Percentiles rank a stretch among this genome's conserved stretches.
phyloP scores from a whole-genome alignment of 2,888 invertebrate genomes.

The Oxystoma pomonae region DNA sequence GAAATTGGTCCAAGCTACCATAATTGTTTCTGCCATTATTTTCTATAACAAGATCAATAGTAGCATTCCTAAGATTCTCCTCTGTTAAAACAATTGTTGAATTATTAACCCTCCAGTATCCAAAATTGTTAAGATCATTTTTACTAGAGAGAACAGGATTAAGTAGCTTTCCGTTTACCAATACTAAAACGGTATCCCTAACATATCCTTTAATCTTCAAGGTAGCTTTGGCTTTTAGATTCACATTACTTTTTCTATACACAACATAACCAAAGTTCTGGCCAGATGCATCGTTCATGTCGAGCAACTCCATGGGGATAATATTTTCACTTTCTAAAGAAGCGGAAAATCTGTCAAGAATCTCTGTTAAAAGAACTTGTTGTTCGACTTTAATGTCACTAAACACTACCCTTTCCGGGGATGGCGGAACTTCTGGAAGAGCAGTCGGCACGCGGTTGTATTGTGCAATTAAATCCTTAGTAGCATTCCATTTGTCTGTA shows the following conservation, averaged over 20 bases:
- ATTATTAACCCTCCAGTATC: conserved; percentile 31
- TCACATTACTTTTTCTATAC: conserved; percentile 46
- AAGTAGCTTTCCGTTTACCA: conserved; percentile 46
- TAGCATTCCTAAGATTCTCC: conserved; percentile 31
- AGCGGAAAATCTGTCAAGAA: conserved; percentile 27
- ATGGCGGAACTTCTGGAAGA: conserved; percentile 65
- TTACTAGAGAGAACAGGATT: conserved; percentile 35
- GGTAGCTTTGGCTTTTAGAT: conserved; percentile 34
- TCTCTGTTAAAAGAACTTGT: conserved; percentile 21
- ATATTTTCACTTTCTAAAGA: conserved; percentile 13
- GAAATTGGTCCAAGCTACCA: conserved; percentile 45
- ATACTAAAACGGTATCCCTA: conserved; percentile 50
- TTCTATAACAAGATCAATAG: conserved; percentile 56
- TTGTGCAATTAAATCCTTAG: conserved; percentile 49
- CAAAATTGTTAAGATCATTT: conserved; percentile 17
- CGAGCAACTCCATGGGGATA: conserved; percentile 39
- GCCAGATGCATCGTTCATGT: conserved; percentile 46
- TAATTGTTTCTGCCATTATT: conserved; percentile 78
- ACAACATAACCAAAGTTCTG: conserved; percentile 56
- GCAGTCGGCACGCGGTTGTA: conserved; percentile 41
- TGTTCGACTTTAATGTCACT: conserved; percentile 61
- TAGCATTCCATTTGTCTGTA: conserved; percentile 60
- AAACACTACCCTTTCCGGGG: conserved; percentile 71
- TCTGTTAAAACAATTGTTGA: conserved; percentile 30
- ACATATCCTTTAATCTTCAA: conserved; percentile 44